Base-by-base conservation (phyloP, 2,797 vertebrate species). In the Rhincodon typus region DNA sequence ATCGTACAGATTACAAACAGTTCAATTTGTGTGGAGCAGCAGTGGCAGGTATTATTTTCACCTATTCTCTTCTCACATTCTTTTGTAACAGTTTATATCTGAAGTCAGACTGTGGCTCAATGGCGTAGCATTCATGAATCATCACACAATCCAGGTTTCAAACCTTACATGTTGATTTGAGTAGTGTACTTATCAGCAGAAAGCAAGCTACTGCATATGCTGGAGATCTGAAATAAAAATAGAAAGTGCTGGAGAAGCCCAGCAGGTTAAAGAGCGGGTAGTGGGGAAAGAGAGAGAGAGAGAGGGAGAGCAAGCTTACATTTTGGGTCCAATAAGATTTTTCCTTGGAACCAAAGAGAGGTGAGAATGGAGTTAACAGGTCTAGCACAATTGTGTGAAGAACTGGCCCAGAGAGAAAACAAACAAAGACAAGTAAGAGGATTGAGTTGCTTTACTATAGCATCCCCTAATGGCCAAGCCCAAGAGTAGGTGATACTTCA, bases 391-490 rank as follows among this genome's bases (percentile, higher is more conserved):
- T 34, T 21, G 82, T 23, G 0, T 8, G 21, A 46, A 42, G 19
- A 46, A 38, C 79, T 84, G 79, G 79, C 19, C 38, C 82, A 46
- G 38, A 46, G 42, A 21, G 82, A 46, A 84, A 25, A 50, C 38
- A 84, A 84, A 84, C 84, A 90, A 57, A 30, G 21, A 3, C 87
- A 62, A 57, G 87, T 0, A 38, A 66, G 57, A 91, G 88, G 57
- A 62, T 91, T 6, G 2, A 62, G 88, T 66, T 91, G 57, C 88
- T 91, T 91, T 38, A 66, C 57, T 19, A 67, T n/a, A 91, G 57
- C 88, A 67, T 91, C 57, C 88, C 88, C 88, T 66, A 91, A 67
- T 91, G 88, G 88, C 88, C 88, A 91, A 38, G 88, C 15, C 57
- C 30, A 21, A 66, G 19, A 66, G 57, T n/a, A 91, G 62, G 19